These are phyloP conservation scores for Brachionus paranguensis DNA, from an alignment of 1,140 invertebrate genomes.

Conservation along the genomic window DNA sequence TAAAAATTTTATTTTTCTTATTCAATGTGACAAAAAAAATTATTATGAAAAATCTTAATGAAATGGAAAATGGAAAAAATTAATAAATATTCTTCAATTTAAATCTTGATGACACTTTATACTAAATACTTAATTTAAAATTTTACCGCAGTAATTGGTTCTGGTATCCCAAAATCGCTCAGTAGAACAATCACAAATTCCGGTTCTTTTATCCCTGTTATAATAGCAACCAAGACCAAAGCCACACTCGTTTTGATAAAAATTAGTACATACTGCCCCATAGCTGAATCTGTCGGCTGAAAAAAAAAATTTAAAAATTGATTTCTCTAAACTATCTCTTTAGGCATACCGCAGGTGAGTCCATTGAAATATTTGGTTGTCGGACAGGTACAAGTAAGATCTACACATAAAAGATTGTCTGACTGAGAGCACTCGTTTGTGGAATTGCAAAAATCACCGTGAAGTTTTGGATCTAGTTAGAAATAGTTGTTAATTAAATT, in stretches of 20 bases:
- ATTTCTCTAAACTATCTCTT: background rate
- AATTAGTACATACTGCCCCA: background rate
- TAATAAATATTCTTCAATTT: too few species aligned
- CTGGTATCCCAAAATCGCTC: background rate
- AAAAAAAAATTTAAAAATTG: background rate
- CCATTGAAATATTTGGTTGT: slow-evolving; percentile 16
- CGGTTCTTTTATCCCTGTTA: background rate
- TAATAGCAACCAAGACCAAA: background rate
- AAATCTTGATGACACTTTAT: background rate
- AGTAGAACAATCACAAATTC: background rate
- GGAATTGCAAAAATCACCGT: slow-evolving; percentile 18
- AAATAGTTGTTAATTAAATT: too few species aligned
- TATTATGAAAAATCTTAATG: too few species aligned
- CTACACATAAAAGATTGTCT: background rate
- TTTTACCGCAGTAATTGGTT: background rate
- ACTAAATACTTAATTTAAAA: background rate
- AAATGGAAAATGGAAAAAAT: too few species aligned
- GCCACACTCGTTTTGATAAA: background rate
- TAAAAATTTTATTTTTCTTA: too few species aligned
- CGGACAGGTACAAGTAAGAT: background rate
- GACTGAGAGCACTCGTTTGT: background rate
- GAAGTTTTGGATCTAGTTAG: background rate
- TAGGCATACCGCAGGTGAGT: background rate
- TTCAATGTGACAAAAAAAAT: too few species aligned
- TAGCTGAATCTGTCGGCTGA: background rate